Percentiles rank a stretch among this genome's conserved stretches.
These are phyloP conservation scores for Laupala kohalensis DNA, from an alignment of 1,140 invertebrate species.

Conservation along the genomic window DNA sequence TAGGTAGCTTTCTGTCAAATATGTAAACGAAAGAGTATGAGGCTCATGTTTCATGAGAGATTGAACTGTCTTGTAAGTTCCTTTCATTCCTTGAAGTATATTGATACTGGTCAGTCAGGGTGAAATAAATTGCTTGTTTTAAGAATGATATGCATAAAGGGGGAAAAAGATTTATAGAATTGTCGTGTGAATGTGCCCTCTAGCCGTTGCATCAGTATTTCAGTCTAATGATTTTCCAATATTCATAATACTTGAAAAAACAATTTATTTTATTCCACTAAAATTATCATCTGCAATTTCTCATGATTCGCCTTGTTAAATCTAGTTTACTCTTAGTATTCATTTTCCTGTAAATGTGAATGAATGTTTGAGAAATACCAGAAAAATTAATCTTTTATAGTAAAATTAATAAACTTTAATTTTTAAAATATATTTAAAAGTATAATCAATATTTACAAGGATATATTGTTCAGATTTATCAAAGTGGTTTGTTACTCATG, in stretches of 20 bases:
- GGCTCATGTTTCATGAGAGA: background rate
- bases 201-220: background rate
- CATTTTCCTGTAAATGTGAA: background rate
- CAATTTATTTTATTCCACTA: background rate
- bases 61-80: slow-evolving; percentile 1
- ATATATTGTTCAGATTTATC: background rate
- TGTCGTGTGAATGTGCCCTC: background rate
- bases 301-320: too few relatives aligned
- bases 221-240: background rate
- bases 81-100: slow-evolving; percentile 5
- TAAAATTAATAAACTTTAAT: slow-evolving; percentile 1
- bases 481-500: too few relatives aligned
- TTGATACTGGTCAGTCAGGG: slow-evolving; percentile 3
- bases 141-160: background rate
- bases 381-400: slow-evolving; percentile 2
- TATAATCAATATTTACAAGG: too few relatives aligned
- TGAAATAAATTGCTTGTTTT: background rate
- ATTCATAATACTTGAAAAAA: background rate
- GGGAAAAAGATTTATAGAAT: background rate
- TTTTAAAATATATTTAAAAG: slow-evolving; percentile 4
- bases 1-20: background rate
- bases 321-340: background rate
- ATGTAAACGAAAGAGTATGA: background rate
- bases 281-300: background rate
- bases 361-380: background rate